phyloP scores from a whole-genome alignment of 2,888 invertebrate genomes.

The Hypena proboscidalis region DNA sequence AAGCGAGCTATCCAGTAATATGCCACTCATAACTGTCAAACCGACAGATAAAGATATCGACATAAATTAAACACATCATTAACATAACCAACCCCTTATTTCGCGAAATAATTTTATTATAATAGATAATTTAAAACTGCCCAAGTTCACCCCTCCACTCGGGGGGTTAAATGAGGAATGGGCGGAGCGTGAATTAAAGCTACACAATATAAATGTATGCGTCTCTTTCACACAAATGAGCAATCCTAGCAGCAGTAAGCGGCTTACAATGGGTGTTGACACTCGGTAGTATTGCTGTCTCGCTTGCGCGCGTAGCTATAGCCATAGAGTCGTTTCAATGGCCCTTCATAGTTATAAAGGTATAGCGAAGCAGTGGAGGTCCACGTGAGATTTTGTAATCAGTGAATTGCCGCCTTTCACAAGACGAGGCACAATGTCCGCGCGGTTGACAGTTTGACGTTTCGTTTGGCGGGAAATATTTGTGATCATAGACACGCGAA shows the following conservation, averaged over 20 bases:
- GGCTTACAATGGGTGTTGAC: slow-evolving; percentile 81
- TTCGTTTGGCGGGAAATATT: slow-evolving; percentile 78
- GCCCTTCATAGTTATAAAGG: slow-evolving; percentile 78
- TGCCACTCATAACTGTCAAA: slow-evolving; percentile 41
- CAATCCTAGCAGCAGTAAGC: slow-evolving; percentile 78
- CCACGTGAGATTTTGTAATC: slow-evolving; percentile 85
- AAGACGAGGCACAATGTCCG: slow-evolving; percentile 76
- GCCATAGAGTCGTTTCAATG: slow-evolving; percentile 66
- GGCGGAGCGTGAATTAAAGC: slow-evolving; percentile 73
- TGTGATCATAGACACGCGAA: slow-evolving; percentile 50
- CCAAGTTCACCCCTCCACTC: slow-evolving; percentile 79
- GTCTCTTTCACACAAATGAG: slow-evolving; percentile 81
- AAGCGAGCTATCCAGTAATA: slow-evolving; percentile 19
- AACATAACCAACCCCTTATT: slow-evolving; percentile 84
- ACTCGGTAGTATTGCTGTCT: slow-evolving; percentile 59
- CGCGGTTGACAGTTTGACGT: slow-evolving; percentile 81
- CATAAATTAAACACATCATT: slow-evolving; percentile 82
- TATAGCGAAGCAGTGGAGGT: slow-evolving; percentile 69
- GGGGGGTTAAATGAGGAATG: slow-evolving; percentile 73
- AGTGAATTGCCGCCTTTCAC: slow-evolving; percentile 81
- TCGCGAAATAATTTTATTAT: slow-evolving; percentile 84
- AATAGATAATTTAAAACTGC: slow-evolving; percentile 85
- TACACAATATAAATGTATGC: slow-evolving; percentile 64
- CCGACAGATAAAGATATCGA: slow-evolving; percentile 63
- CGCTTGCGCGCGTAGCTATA: slow-evolving; percentile 55